Conservation (phyloP, 2,113 vertebrate genomes). For the Pao palembangensis region DNA sequence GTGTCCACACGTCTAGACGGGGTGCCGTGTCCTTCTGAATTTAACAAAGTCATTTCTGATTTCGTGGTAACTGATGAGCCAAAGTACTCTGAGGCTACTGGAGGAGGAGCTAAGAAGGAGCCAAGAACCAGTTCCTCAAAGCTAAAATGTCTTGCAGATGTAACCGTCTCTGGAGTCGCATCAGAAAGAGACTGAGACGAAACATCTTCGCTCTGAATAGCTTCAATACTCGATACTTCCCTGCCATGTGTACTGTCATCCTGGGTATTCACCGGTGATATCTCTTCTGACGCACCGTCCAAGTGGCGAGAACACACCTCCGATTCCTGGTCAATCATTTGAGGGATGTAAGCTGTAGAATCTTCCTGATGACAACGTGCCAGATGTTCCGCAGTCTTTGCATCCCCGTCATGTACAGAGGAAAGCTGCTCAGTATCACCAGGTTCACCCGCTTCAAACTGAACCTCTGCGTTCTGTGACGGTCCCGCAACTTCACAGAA, state of each 20-base stretch:
- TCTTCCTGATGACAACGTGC: conserved; percentile 11
- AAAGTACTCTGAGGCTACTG: conserved; percentile 22
- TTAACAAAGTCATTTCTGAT: conserved; percentile 24
- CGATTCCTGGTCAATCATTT: conserved; percentile 2
- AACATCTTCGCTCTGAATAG: conserved; percentile 23
- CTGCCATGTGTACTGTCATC: conserved; percentile 19
- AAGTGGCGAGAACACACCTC: conserved; percentile 5
- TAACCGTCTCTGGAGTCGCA: conserved; percentile 50
- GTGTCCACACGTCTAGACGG: conserved; percentile 22
- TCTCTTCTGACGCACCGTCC: conserved; percentile 16
- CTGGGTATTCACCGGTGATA: conserved; percentile 8
- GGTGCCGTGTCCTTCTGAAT: conserved; percentile 44
- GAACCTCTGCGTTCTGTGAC: conserved; percentile 6
- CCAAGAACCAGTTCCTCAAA: conserved; percentile 48
- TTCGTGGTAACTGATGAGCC: conserved; percentile 16
- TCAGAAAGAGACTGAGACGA: conserved; percentile 49
- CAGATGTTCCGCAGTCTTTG: conserved; percentile 12
- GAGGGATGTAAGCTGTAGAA: conserved; percentile 3
- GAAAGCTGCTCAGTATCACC: conserved; percentile 18
- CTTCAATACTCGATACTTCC: conserved; percentile 21
- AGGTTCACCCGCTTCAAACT: conserved; percentile 3
- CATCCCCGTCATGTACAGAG: conserved; percentile 1
- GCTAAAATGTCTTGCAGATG: conserved; percentile 44
- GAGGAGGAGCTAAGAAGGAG: not conserved
- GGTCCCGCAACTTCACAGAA: conserved; percentile 10